Percentiles rank a stretch among this genome's conserved stretches.
Evolutionary conservation across 2,888 invertebrate genomes (phyloP).

Genomic region (Ommatoiulus sabulosus): DNA sequence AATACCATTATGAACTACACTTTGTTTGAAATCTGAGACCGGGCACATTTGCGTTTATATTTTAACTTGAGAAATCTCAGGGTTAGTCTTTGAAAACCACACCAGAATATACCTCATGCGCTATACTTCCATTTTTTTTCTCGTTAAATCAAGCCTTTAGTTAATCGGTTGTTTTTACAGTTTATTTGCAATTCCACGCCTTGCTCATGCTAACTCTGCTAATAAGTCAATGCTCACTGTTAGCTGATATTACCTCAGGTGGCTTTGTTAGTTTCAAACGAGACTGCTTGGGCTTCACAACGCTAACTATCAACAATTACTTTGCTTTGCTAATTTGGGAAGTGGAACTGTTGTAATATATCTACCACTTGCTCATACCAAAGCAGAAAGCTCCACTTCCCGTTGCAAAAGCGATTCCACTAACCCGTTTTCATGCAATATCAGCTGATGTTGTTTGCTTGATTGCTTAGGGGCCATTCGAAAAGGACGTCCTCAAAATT

Average conservation of each 20-base stretch:
- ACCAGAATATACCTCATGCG: conserved; percentile 33
- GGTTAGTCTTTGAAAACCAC: conserved; percentile 44
- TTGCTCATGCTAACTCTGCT: conserved; percentile 26
- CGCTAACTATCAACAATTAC: neutral
- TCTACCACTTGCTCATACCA: conserved; percentile 47
- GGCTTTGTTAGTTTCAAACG: neutral
- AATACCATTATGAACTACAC: neutral
- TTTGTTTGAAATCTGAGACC: neutral
- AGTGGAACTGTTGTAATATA: conserved; percentile 40
- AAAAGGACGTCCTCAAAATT: no score
- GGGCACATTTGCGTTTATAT: neutral
- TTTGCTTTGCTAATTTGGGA: conserved; percentile 7
- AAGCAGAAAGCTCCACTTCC: conserved; percentile 31
- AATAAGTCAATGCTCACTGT: conserved; percentile 23
- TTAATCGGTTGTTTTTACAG: neutral
- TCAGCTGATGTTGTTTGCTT: conserved; percentile 42
- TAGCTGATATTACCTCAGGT: conserved; percentile 47
- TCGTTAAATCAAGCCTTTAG: conserved; percentile 9
- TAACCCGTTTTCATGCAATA: conserved; percentile 23
- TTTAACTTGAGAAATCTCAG: conserved; percentile 37
- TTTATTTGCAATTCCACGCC: conserved; percentile 18
- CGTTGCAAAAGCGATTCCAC: neutral
- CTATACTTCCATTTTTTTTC: neutral
- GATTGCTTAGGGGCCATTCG: no score
- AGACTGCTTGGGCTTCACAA: neutral